A percentile compares a stretch with the other conserved stretches of the same genome.
Evolutionary conservation across 2,888 invertebrate species (phyloP).

Genomic region (Molorchus minor): DNA sequence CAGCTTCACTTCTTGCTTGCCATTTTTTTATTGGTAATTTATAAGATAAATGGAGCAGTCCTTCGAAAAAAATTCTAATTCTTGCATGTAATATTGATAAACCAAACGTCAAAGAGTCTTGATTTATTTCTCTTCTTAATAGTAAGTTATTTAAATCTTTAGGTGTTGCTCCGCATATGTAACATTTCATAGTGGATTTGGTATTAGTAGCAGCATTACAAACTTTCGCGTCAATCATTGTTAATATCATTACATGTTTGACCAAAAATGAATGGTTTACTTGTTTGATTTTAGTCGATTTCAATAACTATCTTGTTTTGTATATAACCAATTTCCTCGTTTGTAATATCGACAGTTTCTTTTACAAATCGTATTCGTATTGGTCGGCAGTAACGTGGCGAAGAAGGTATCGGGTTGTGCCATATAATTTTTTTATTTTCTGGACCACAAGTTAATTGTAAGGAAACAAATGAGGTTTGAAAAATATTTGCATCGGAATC

Average conservation of each 20-base stretch:
- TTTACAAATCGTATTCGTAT: conserved; percentile 47
- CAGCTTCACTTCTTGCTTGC: neutral
- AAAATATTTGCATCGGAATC: conserved; percentile 48
- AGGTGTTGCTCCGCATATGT: conserved; percentile 38
- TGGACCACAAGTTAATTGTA: conserved; percentile 32
- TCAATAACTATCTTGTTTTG: conserved; percentile 13
- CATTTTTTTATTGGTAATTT: conserved; percentile 15
- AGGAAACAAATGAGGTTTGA: conserved; percentile 43
- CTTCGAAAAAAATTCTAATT: conserved; percentile 32
- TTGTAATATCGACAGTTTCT: conserved; percentile 44
- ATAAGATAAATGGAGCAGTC: conserved; percentile 4
- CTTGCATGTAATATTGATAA: conserved; percentile 30
- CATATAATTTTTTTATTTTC: conserved; percentile 40
- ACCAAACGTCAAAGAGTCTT: conserved; percentile 18
- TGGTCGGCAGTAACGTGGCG: conserved; percentile 45
- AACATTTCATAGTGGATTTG: conserved; percentile 41
- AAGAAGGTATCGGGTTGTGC: conserved; percentile 49
- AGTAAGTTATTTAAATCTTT: conserved; percentile 32
- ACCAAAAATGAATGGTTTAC: neutral
- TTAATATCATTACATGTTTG: conserved; percentile 26
- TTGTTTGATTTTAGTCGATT: neutral
- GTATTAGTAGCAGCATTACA: conserved; percentile 45
- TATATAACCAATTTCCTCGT: conserved; percentile 42
- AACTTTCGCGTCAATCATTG: conserved; percentile 49
- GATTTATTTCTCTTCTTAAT: neutral